These are phyloP conservation scores for Notechis scutatus DNA, from an alignment of 2,113 vertebrate genomes.

Conservation along the genomic window DNA sequence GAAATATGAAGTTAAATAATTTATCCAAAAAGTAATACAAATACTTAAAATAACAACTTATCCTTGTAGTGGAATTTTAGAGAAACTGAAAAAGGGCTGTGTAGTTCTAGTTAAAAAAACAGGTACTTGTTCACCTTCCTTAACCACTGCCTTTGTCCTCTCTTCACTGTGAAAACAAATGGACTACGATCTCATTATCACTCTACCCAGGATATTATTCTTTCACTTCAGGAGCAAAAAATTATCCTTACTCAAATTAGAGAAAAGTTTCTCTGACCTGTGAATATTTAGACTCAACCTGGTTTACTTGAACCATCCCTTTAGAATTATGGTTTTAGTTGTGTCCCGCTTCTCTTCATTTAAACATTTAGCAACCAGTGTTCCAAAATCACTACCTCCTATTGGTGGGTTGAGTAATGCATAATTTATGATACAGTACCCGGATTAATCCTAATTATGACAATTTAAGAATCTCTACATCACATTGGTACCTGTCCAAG, in stretches of 20 bases:
- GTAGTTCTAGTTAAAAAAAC: background rate
- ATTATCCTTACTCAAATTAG: background rate
- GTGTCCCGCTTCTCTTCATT: background rate
- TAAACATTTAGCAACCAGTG: background rate
- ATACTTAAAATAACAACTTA: background rate
- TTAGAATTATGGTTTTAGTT: background rate
- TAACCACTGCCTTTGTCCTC: background rate
- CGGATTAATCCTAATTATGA: background rate
- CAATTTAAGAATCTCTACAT: background rate
- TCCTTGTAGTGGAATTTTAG: background rate
- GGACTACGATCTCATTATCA: background rate
- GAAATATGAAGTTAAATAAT: background rate
- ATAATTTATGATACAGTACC: background rate
- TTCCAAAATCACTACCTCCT: background rate
- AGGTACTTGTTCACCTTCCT: background rate
- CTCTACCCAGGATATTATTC: background rate
- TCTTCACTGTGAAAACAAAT: background rate
- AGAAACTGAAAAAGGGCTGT: background rate
- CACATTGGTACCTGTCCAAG: background rate
- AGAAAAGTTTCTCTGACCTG: background rate
- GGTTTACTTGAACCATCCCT: background rate
- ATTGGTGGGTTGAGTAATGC: background rate
- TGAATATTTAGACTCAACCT: background rate
- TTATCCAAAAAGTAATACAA: background rate
- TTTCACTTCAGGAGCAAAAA: background rate